Evolutionary conservation across 92 coral and sea anemone genomes (phyloP), one percentile per base, ranked within the genome.

Genomic region (Virgularia gustaviana): DNA sequence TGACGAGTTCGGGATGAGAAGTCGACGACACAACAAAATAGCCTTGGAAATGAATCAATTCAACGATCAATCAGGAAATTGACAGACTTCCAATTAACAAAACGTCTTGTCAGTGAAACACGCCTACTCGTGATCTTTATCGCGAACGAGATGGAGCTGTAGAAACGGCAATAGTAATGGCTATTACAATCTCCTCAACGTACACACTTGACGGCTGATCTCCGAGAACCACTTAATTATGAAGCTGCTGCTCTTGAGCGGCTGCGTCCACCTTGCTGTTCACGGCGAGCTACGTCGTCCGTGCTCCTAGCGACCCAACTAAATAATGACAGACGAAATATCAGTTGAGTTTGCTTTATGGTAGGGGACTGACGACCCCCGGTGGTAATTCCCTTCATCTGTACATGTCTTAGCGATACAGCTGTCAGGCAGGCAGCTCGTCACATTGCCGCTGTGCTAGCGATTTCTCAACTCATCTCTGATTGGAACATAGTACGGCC

Each of bases 31-130:
- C 80, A 49, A 35, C 54, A 67, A 72, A 72, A 79, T 77, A 77
- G 65, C 83, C 82, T 68, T 68, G 75, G 55, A 87, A 87, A 87
- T 83, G 95, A 82, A 73, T 88, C 96, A 88, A 91, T 91, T 86
- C 91, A 83, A 75, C 90, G 84, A 91, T 91, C 97, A 91, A 91
- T 91, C 97, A 91, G 88, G 80, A 66, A 81, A 79, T 74, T 91
- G 97, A 91, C 97, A 91, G 96, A 36, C 54, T 68, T 32, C 75
- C 75, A 68, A 68, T 68, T 68, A 68, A 68, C 75, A 68, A 68
- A 44, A 51, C 75, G 55, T 47, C 75, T 68, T 68, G 75, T 68
- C 75, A 30, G 42, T 32, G 12, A 54, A 36, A 49, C 57, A 49
- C 75, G 75, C 75, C 75, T 68, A 68, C 75, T 68, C 15, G 30